Evolutionary conservation across 2,888 invertebrate species (phyloP).

Genomic region (Periphyllus acericola): DNA sequence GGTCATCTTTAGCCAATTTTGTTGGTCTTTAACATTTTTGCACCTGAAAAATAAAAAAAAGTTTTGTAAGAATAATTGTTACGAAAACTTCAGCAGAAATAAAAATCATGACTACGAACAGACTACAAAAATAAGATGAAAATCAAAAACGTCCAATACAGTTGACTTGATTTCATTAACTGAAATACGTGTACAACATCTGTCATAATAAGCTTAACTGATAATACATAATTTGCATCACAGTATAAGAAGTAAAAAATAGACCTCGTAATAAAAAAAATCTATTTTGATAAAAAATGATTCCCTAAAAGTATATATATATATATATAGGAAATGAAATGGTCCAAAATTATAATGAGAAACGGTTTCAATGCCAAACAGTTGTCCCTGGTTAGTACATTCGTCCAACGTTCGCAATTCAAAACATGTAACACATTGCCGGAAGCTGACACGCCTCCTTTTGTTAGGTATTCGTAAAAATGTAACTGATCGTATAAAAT

Average conservation of each 20-base stretch:
- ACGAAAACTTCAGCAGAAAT: not conserved
- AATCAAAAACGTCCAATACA: not conserved
- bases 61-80: not conserved
- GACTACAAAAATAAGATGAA: not conserved
- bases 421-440: constrained; percentile 47
- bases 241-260: not conserved
- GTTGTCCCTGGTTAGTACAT: constrained; percentile 40
- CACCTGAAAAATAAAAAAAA: constrained; percentile 1
- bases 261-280: constrained; percentile 43
- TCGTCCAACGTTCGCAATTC: constrained; percentile 37
- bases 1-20: constrained; percentile 23
- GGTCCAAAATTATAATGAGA: constrained; percentile 26
- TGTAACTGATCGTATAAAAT: constrained; percentile 21
- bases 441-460: constrained; percentile 40
- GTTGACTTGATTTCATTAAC: not conserved
- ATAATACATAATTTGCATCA: not conserved
- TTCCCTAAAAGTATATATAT: not conserved
- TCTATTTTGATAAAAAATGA: not conserved
- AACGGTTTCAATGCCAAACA: constrained; percentile 47
- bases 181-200: not conserved
- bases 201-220: not conserved
- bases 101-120: not conserved
- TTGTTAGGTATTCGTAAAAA: constrained; percentile 15
- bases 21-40: not conserved
- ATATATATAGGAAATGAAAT: constrained; percentile 37